phyloP scores from a whole-genome alignment of 2,888 invertebrate genomes.

The Drosophila anomelani region DNA sequence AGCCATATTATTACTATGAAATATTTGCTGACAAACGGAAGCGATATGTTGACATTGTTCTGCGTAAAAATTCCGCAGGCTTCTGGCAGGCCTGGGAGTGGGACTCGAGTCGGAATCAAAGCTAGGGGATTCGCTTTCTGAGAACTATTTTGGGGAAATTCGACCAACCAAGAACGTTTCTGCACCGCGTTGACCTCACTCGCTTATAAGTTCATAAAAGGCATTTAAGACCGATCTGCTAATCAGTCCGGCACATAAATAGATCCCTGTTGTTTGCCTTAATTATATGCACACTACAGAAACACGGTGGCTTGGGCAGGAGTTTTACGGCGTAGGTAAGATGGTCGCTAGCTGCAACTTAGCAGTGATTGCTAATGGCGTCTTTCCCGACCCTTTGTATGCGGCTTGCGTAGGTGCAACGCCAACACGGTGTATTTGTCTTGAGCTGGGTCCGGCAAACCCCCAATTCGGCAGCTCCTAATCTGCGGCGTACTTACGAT shows the following conservation, averaged over 20 bases:
- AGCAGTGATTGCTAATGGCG: constrained; percentile 65
- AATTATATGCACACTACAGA: constrained; percentile 58
- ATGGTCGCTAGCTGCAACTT: constrained; percentile 46
- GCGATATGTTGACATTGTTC: constrained; percentile 79
- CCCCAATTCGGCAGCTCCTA: constrained; percentile 15
- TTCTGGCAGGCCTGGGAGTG: constrained; percentile 39
- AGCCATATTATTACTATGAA: constrained; percentile 16
- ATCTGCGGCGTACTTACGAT: constrained; percentile 54
- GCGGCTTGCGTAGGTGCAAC: constrained; percentile 26
- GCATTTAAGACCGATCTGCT: constrained; percentile 64
- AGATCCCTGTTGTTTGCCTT: constrained; percentile 59
- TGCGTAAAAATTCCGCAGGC: constrained; percentile 60
- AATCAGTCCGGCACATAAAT: constrained; percentile 57
- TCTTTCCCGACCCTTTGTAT: constrained; percentile 32
- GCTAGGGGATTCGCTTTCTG: constrained; percentile 7
- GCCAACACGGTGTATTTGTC: constrained; percentile 55
- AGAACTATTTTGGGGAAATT: constrained; percentile 11
- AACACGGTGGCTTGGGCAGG: constrained; percentile 2
- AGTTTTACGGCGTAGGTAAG: constrained; percentile 56
- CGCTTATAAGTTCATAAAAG: constrained; percentile 72
- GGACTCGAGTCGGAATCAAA: constrained; percentile 16
- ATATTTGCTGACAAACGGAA: constrained; percentile 76
- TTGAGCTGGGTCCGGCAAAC: constrained; percentile 16
- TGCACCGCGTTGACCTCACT: constrained; percentile 53
- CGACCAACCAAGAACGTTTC: constrained; percentile 13